Conservation (phyloP, 2,113 vertebrate genomes). For the Anarrhichthys ocellatus region DNA sequence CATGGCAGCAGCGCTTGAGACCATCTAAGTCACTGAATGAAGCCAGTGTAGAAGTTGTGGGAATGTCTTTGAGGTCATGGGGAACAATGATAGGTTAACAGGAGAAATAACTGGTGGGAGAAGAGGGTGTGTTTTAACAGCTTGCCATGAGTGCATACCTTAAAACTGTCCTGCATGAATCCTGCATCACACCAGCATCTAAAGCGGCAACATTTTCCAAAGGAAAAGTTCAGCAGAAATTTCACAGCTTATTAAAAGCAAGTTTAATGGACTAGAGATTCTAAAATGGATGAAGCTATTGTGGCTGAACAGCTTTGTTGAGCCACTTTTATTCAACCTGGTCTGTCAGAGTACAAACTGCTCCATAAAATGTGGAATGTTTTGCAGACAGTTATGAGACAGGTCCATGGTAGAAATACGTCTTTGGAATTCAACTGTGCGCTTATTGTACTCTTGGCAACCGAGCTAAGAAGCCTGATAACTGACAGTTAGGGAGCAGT, state of each 20-base stretch:
- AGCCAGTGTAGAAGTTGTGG: constrained; percentile 45
- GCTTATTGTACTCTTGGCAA: background rate
- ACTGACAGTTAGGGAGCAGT: background rate
- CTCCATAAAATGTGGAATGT: background rate
- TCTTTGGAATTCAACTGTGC: too few species aligned
- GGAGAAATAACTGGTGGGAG: constrained; percentile 18
- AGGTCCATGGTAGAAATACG: background rate
- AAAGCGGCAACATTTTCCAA: background rate
- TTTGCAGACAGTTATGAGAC: background rate
- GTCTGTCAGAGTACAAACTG: background rate
- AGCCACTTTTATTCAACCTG: background rate
- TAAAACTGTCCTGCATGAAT: background rate
- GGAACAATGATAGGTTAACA: constrained; percentile 54
- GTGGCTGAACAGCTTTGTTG: background rate
- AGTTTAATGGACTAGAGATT: background rate
- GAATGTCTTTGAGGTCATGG: constrained; percentile 63
- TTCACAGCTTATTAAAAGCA: background rate
- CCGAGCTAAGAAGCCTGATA: background rate
- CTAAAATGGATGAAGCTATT: background rate
- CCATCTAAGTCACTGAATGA: constrained; percentile 42
- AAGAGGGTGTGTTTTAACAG: constrained; percentile 24
- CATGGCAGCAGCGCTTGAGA: constrained; percentile 35
- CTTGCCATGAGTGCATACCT: background rate
- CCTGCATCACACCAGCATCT: background rate
- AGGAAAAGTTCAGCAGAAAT: background rate